phyloP scores from a whole-genome alignment of 92 coral and sea anemone genomes.

The Hydrozoanthus gracilis region DNA sequence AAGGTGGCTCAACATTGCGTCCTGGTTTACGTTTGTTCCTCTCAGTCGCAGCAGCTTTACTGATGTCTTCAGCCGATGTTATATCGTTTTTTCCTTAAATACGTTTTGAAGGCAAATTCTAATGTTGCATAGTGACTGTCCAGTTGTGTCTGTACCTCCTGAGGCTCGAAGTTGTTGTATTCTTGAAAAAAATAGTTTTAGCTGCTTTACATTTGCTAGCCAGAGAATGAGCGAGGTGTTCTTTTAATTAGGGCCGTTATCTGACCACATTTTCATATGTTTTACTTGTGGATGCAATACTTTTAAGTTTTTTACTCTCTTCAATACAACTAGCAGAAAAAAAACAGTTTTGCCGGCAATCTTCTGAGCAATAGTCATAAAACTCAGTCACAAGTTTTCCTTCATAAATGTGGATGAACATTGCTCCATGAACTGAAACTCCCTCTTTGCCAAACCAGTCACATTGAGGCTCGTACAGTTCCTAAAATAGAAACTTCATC shows the following conservation, averaged over 20 bases:
- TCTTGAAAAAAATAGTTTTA: slow-evolving; percentile 24
- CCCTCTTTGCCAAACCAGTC: slow-evolving; percentile 34
- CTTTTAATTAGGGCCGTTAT: slow-evolving; percentile 70
- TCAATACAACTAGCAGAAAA: slow-evolving; percentile 60
- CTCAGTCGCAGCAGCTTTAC: slow-evolving; percentile 46
- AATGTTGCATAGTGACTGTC: slow-evolving; percentile 61
- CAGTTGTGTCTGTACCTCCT: slow-evolving; percentile 64
- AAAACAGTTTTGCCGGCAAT: slow-evolving; percentile 33
- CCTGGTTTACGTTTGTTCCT: slow-evolving; percentile 61
- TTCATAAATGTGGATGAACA: too few relatives aligned
- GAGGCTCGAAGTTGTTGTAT: slow-evolving; percentile 60
- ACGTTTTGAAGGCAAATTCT: slow-evolving; percentile 56
- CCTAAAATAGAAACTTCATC: too few relatives aligned
- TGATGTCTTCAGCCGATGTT: slow-evolving; percentile 47
- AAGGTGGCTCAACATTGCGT: slow-evolving; percentile 46
- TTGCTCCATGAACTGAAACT: slow-evolving; percentile 55
- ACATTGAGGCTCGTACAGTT: too few relatives aligned
- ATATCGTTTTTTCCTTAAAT: slow-evolving; percentile 45
- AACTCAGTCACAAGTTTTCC: slow-evolving; percentile 38
- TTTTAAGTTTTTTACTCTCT: slow-evolving; percentile 43
- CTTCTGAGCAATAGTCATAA: slow-evolving; percentile 42
- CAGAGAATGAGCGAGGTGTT: slow-evolving; percentile 54
- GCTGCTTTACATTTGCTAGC: slow-evolving; percentile 19
- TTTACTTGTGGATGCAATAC: slow-evolving; percentile 30
- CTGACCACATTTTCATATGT: slow-evolving; percentile 54